Evolutionary conservation across 2,888 invertebrate genomes (phyloP), one percentile per base, ranked within the genome.

Genomic region (Orthosia gracilis): DNA sequence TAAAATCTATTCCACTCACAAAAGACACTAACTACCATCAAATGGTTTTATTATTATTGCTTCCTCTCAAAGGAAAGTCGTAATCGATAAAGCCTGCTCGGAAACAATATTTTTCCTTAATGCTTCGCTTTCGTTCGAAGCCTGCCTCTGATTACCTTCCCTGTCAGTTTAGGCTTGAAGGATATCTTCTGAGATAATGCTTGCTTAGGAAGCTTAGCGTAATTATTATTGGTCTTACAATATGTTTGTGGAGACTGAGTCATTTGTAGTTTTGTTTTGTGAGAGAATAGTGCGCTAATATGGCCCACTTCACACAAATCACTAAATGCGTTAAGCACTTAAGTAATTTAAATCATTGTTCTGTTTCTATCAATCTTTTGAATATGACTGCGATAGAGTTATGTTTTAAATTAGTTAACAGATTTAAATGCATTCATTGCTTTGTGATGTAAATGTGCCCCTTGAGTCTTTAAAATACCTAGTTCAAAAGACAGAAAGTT

Each of bases 51-150:
- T 57, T 79, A 66, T 62, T 63, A 79, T 70, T 67, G 50, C 70
- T 76, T 59, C 54, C 63, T 50, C 58, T 58, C 55, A 52, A 69
- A 55, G 65, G 75, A 49, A 74, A 31, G 13, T 54, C 55, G 82
- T 76, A 79, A 85, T 79, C 79, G 72, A 75, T 73, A 76, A 45
- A 65, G 31, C 17, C 62, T 75, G 40, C 31, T 67, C 50, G 73
- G 78, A 76, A 81, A 76, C 69, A 69, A 85, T 85, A 76, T 77
- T 74, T 85, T 83, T 74, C 77, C 79, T 73, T 76, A 83, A 85
- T 82, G 82, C 69, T 23, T 49, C 64, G 61, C 75, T 82, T 77
- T 73, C 63, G 67, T 57, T 67, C 47, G 26, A 76, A 68, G 73
- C 59, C 54, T 45, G 21, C 47, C 59, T 75, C 67, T 78, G 82